A percentile compares a stretch with the other conserved stretches of the same genome.
Conservation (phyloP, 2,113 vertebrate species). For the Anarrhichthys ocellatus region DNA sequence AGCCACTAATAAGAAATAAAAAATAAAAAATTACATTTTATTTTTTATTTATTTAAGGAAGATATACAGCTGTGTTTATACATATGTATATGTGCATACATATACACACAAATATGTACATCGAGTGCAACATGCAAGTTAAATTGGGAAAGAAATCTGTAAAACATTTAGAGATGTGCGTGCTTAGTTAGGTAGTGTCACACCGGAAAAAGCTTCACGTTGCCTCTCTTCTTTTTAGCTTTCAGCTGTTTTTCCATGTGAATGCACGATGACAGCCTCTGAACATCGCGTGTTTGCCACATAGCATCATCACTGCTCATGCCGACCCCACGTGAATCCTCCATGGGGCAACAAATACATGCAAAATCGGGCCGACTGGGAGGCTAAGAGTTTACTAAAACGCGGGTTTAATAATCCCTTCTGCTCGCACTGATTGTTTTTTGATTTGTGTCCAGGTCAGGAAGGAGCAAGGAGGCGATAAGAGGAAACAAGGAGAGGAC, state of each 20-base stretch:
- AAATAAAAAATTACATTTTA: background rate
- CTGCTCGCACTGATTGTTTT: background rate
- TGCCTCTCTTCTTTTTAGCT: background rate
- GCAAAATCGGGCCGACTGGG: background rate
- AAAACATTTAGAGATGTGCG: background rate
- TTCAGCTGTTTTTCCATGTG: slow-evolving; percentile 12
- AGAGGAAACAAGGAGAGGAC: slow-evolving; percentile 46
- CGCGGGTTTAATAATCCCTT: background rate
- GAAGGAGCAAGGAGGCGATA: slow-evolving; percentile 38
- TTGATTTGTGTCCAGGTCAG: slow-evolving; percentile 30
- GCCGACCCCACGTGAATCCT: background rate
- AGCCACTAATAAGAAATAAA: background rate
- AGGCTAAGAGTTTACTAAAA: background rate
- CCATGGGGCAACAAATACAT: background rate
- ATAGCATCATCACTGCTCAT: slow-evolving; percentile 2
- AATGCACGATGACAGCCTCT: background rate
- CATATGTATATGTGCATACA: background rate
- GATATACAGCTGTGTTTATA: no score
- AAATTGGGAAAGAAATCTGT: background rate
- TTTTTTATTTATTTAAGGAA: no score
- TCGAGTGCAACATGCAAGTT: background rate
- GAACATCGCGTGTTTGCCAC: background rate
- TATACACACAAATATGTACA: background rate
- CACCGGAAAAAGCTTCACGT: background rate
- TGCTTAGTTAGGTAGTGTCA: background rate